These are phyloP conservation scores for Phaethon lepturus DNA, from an alignment of 2,113 vertebrate genomes.

Conservation along the genomic window DNA sequence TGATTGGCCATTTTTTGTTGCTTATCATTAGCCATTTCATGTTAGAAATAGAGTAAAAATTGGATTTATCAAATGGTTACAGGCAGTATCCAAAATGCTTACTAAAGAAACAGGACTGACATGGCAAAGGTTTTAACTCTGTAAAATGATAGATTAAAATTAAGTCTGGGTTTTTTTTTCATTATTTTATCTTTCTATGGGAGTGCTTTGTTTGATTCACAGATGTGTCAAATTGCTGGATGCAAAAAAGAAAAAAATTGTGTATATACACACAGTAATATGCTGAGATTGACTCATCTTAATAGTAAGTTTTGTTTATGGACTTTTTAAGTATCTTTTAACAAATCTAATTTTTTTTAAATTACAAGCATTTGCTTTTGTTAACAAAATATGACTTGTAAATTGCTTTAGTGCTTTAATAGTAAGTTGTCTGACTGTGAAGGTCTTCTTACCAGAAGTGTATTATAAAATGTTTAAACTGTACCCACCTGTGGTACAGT, in stretches of 20 bases:
- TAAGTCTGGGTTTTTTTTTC: not conserved
- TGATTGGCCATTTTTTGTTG: slow-evolving; percentile 75
- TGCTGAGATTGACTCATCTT: slow-evolving; percentile 9
- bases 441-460: slow-evolving; percentile 64
- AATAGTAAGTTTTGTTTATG: slow-evolving; percentile 17
- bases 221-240: slow-evolving; percentile 79
- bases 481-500: not conserved
- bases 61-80: slow-evolving; percentile 59
- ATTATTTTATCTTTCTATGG: not conserved
- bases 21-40: slow-evolving; percentile 82
- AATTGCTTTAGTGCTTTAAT: slow-evolving; percentile 34
- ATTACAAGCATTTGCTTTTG: not conserved
- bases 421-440: slow-evolving; percentile 12
- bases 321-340: slow-evolving; percentile 46
- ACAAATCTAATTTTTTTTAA: not conserved
- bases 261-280: slow-evolving; percentile 11
- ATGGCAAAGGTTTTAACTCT: slow-evolving; percentile 40
- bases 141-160: not conserved
- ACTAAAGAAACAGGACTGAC: slow-evolving; percentile 39
- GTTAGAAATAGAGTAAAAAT: slow-evolving; percentile 70
- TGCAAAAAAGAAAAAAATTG: slow-evolving; percentile 78
- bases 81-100: not conserved
- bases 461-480: not conserved
- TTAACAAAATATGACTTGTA: slow-evolving; percentile 31
- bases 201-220: slow-evolving; percentile 26